phyloP scores from a whole-genome alignment of 2,888 invertebrate genomes.

The Aelia acuminata region DNA sequence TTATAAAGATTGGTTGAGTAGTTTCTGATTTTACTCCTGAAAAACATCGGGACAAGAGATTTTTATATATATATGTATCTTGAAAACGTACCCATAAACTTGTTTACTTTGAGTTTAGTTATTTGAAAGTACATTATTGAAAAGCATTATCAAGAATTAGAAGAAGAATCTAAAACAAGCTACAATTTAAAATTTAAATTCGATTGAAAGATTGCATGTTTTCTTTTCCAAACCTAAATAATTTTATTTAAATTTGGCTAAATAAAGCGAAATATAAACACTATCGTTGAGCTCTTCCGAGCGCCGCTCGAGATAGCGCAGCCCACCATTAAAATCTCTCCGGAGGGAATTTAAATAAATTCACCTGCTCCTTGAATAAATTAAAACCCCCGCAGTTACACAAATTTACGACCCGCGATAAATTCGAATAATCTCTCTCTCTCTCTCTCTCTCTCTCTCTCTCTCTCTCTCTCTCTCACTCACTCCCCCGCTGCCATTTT shows the following conservation, averaged over 20 bases:
- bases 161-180: too few species aligned
- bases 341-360: slow-evolving; percentile 23
- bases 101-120: too few species aligned
- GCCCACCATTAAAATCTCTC: slow-evolving; percentile 18
- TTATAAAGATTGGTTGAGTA: too few species aligned
- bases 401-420: slow-evolving; percentile 30
- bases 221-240: too few species aligned
- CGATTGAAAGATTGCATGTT: too few species aligned
- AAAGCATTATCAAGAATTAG: too few species aligned
- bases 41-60: too few species aligned
- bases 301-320: not conserved
- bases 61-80: too few species aligned
- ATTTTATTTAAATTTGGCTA: not conserved
- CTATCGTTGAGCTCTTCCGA: not conserved
- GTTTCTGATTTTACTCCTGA: too few species aligned
- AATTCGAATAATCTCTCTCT: not conserved
- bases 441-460: not conserved
- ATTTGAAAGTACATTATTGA: too few species aligned
- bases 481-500: not conserved
- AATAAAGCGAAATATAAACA: not conserved
- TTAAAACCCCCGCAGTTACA: slow-evolving; percentile 20
- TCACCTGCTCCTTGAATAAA: slow-evolving; percentile 40
- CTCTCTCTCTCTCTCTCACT: not conserved
- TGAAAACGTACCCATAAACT: too few species aligned
- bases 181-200: too few species aligned